A percentile compares a stretch with the other conserved stretches of the same genome.
Conservation (phyloP, 2,888 invertebrate species). For the Anaspis maculata region DNA sequence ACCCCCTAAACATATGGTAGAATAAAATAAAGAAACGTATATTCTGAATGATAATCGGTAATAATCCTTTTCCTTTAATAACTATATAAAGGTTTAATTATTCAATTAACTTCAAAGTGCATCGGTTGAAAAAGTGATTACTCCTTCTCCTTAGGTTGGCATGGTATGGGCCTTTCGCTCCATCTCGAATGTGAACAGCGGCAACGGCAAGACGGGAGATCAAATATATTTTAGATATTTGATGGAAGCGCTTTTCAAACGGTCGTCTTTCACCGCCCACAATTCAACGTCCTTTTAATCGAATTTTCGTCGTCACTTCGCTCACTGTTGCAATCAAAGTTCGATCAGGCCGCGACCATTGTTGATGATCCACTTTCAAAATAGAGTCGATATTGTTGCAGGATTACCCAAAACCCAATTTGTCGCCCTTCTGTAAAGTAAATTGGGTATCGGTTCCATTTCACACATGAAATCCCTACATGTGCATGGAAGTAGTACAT, state of each 20-base stretch:
- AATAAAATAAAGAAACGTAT: too few species aligned
- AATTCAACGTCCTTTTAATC: constrained; percentile 35
- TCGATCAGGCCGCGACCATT: constrained; percentile 27
- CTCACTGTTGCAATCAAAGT: constrained; percentile 18
- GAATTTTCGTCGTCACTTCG: constrained; percentile 36
- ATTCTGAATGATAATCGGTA: too few species aligned
- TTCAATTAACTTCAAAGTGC: too few species aligned
- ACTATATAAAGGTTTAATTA: too few species aligned
- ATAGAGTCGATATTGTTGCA: constrained; percentile 27
- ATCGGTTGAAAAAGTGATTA: too few species aligned
- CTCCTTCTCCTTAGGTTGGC: too few species aligned
- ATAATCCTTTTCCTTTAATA: too few species aligned
- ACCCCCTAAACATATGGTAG: constrained; percentile 11
- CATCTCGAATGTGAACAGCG: too few species aligned
- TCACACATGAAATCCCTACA: too few species aligned
- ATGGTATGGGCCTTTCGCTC: too few species aligned
- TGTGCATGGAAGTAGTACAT: too few species aligned
- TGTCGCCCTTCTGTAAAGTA: constrained; percentile 23
- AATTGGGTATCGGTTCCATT: too few species aligned
- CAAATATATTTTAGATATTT: constrained; percentile 33
- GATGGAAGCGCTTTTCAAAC: constrained; percentile 33
- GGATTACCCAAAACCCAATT: constrained; percentile 31
- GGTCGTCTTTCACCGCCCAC: constrained; percentile 33
- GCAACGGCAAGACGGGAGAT: not conserved
- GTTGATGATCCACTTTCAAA: constrained; percentile 31